These are phyloP conservation scores for Hoplias malabaricus DNA, from an alignment of 2,113 vertebrate species.

Conservation along the genomic window DNA sequence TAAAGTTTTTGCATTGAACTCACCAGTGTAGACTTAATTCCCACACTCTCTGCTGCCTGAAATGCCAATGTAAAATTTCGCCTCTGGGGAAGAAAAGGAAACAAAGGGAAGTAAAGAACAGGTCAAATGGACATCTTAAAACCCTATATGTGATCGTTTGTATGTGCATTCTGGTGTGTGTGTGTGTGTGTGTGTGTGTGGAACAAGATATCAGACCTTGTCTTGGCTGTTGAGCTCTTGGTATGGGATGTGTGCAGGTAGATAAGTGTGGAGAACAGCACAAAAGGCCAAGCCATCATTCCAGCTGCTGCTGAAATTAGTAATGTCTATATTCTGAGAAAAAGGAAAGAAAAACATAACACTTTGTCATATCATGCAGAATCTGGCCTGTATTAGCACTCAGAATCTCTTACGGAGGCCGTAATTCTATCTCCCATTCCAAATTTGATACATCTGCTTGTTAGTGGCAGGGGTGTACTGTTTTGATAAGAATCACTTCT, in stretches of 20 bases:
- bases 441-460: neutral
- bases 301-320: conserved; percentile 91
- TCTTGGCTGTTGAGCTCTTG: conserved; percentile 84
- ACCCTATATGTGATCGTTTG: neutral
- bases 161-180: neutral
- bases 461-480: neutral
- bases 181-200: neutral
- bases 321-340: conserved; percentile 85
- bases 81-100: conserved; percentile 64
- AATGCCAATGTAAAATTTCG: conserved; percentile 87
- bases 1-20: conserved; percentile 51
- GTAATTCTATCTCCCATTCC: neutral
- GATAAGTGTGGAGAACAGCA: conserved; percentile 84
- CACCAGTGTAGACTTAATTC: conserved; percentile 88
- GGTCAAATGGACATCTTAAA: no score
- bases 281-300: conserved; percentile 88
- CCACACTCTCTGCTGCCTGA: conserved; percentile 86
- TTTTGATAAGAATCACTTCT: neutral
- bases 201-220: conserved; percentile 71
- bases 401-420: neutral
- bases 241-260: conserved; percentile 86
- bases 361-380: neutral
- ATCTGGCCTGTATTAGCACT: neutral
- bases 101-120: no score
- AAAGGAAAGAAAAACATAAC: conserved; percentile 10